A percentile compares a stretch with the other conserved stretches of the same genome.
Evolutionary conservation across 1,140 invertebrate species (phyloP).

Genomic region (Druon quercuslanigerum): DNA sequence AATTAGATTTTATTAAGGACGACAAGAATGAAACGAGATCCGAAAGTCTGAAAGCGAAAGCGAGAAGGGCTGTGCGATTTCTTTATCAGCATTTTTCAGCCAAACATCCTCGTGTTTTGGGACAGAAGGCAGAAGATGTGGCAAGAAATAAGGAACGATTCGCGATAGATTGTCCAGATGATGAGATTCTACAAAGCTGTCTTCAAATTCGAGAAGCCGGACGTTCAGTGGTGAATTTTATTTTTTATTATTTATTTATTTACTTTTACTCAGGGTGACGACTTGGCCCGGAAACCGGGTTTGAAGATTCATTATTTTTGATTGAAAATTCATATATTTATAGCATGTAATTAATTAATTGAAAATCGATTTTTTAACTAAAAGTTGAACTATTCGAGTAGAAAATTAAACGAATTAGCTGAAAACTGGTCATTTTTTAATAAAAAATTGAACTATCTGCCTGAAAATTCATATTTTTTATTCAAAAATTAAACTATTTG

Average conservation of each 20-base stretch:
- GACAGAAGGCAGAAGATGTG: constrained; percentile 66
- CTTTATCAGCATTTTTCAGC: constrained; percentile 64
- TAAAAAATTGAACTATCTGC: no score
- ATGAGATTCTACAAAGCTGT: constrained; percentile 72
- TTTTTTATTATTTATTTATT: not conserved
- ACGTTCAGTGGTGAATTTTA: constrained; percentile 58
- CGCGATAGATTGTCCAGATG: constrained; percentile 64
- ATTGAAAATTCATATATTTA: no score
- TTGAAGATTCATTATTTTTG: no score
- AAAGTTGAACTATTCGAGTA: no score
- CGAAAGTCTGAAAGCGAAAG: constrained; percentile 53
- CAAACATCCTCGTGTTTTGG: constrained; percentile 67
- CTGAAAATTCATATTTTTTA: no score
- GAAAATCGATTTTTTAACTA: no score
- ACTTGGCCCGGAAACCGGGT: no score
- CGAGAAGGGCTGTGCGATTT: constrained; percentile 65
- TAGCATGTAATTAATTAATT: no score
- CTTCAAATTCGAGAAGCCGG: constrained; percentile 61
- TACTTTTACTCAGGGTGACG: no score
- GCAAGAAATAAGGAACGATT: constrained; percentile 63
- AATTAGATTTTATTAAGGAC: constrained; percentile 71
- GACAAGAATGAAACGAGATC: constrained; percentile 53
- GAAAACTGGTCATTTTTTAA: no score
- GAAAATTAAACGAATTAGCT: no score
- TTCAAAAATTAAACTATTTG: no score